Base-by-base conservation (phyloP, 2,113 vertebrate species). In the Misgurnus mizolepis region DNA sequence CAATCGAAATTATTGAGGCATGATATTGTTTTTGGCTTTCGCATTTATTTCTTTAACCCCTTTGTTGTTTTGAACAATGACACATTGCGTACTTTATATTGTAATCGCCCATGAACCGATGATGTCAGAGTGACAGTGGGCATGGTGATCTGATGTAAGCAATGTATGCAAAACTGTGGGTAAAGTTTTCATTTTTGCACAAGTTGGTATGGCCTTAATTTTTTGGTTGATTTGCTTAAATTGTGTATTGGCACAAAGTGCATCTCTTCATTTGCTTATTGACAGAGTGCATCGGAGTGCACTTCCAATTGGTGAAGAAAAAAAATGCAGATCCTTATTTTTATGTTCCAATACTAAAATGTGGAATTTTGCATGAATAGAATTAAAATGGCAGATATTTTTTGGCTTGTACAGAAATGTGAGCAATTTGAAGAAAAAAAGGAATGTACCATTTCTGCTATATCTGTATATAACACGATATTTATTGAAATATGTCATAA, bases 371-470 rank as follows among this genome's bases (percentile, higher is more conserved):
- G 97, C 97, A 98, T 97, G 96, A 93, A 90, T 90, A 93, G 93
- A 85, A 91, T 92, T 92, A 91, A 89, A 91, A 93, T 88, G 92
- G 94, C 94, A 95, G 91, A 95, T 98, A 94, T 95, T 96, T 95
- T 64, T 95, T 95, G 94, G 95, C 96, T 96, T 96, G 93, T 96
- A 94, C 94, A 96, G 94, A 93, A 89, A 93, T 87, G 92, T 94
- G 92, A 94, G 92, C 91, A 92, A 93, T 93, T 92, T 93, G 92
- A 93, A 92, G 92, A 92, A 91, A 93, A 87, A 92, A 95, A 90
- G 95, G 95, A 97, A 98, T 98, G 96, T 98, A 97, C 94, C 92
- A 91, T 96, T 96, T 95, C 95, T 96, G 95, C 95, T 97, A 93
- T 95, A 90, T 91, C 91, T 97, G 95, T 98, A 97, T 92, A 97